Percentiles rank a stretch among this genome's conserved stretches.
These are phyloP conservation scores for Leptothorax acervorum DNA, from an alignment of 2,888 invertebrate species.

Conservation along the genomic window DNA sequence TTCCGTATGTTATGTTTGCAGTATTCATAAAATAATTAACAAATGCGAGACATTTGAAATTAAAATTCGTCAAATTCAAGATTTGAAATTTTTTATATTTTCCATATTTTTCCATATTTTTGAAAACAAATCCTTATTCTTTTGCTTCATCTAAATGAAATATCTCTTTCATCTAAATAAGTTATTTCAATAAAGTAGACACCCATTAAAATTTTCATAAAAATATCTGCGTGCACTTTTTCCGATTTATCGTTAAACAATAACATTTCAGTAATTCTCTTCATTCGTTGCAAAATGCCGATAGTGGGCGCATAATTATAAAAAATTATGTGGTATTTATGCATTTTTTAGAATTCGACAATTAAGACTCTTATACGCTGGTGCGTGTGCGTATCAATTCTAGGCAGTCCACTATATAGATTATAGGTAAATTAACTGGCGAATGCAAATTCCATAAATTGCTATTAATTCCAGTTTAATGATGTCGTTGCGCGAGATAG, in stretches of 20 bases:
- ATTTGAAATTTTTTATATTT: not conserved
- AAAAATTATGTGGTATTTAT: not conserved
- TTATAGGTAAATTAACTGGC: constrained; percentile 51
- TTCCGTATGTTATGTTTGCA: not conserved
- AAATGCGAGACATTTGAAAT: not conserved
- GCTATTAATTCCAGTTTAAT: constrained; percentile 68
- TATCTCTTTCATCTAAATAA: not conserved
- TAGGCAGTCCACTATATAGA: not conserved
- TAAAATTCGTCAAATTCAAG: not conserved
- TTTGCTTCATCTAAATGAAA: not conserved
- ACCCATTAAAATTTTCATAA: not conserved
- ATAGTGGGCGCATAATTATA: not conserved
- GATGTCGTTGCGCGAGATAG: constrained; percentile 33
- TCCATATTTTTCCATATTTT: not conserved
- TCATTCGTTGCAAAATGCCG: constrained; percentile 1
- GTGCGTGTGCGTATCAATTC: not conserved
- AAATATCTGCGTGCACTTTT: not conserved
- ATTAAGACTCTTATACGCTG: not conserved
- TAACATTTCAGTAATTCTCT: not conserved
- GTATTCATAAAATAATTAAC: not conserved
- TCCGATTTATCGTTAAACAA: not conserved
- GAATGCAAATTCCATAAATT: constrained; percentile 57
- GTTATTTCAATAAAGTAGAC: not conserved
- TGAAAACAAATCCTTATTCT: not conserved
- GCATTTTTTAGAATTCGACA: not conserved